These are phyloP conservation scores for Sarcophaga carnaria DNA, from an alignment of 2,888 invertebrate species.

Conservation along the genomic window DNA sequence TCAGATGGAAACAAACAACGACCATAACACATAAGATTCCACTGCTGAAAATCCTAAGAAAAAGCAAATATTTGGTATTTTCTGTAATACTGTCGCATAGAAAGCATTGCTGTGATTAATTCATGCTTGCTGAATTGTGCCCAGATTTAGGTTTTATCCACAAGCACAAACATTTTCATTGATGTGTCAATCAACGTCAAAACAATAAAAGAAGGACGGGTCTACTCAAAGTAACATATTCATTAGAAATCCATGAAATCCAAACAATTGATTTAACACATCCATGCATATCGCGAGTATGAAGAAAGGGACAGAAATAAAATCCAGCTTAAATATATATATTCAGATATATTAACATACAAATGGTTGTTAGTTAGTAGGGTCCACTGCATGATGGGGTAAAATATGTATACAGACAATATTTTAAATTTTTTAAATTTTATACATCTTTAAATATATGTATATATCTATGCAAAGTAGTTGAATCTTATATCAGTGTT, in stretches of 20 bases:
- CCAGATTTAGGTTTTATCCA: background rate
- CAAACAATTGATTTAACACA: slow-evolving; percentile 3
- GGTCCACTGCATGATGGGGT: no score
- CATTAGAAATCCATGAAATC: slow-evolving; percentile 17
- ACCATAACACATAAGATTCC: background rate
- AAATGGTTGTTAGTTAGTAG: no score
- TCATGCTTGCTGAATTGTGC: slow-evolving; percentile 4
- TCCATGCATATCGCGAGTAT: background rate
- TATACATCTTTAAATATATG: no score
- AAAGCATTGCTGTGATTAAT: slow-evolving; percentile 10
- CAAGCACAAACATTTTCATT: slow-evolving; percentile 5
- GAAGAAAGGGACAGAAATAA: background rate
- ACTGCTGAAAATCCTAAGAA: background rate
- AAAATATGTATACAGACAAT: no score
- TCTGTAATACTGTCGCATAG: background rate
- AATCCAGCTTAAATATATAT: background rate
- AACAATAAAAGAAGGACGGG: background rate
- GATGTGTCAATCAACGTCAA: slow-evolving; percentile 24
- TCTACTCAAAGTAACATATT: slow-evolving; percentile 20
- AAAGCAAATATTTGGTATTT: background rate
- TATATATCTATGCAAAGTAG: no score
- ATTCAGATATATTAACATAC: no score
- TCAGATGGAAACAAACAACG: background rate
- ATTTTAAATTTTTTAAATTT: no score
- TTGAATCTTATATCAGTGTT: background rate